A percentile compares a stretch with the other conserved stretches of the same genome.
Evolutionary conservation across 2,113 vertebrate species (phyloP).

Genomic region (Bubalus kerabau): DNA sequence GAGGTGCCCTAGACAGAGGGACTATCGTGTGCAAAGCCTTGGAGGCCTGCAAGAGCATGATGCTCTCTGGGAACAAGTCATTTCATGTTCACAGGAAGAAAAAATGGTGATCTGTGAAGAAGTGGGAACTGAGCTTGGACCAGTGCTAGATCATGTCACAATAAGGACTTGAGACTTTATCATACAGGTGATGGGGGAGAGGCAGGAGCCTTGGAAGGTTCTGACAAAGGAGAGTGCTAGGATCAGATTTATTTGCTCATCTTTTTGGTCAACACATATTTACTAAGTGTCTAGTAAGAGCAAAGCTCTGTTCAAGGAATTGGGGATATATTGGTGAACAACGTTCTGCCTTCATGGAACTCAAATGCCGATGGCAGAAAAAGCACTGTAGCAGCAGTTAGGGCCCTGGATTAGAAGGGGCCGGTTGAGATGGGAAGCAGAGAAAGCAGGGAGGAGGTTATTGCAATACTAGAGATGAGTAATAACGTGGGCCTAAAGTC

Average conservation of each 20-base stretch:
- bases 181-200: not conserved
- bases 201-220: not conserved
- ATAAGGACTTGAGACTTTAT: not conserved
- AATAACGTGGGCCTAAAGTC: not conserved
- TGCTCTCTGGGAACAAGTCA: not conserved
- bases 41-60: not conserved
- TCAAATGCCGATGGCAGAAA: not conserved
- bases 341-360: not conserved
- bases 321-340: not conserved
- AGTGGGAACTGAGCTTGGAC: not conserved
- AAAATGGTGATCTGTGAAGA: not conserved
- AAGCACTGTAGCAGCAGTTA: not conserved
- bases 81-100: not conserved
- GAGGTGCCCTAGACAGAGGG: not conserved
- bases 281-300: not conserved
- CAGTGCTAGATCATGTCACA: not conserved
- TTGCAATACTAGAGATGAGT: not conserved
- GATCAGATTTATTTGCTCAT: not conserved
- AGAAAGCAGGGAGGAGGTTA: not conserved
- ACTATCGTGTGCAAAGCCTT: not conserved
- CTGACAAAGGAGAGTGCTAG: not conserved
- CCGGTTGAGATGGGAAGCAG: not conserved
- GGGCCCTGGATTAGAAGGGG: not conserved
- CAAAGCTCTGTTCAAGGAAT: not conserved
- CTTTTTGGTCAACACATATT: not conserved